phyloP scores from a whole-genome alignment of 2,113 vertebrate species.

The Rhea americana region DNA sequence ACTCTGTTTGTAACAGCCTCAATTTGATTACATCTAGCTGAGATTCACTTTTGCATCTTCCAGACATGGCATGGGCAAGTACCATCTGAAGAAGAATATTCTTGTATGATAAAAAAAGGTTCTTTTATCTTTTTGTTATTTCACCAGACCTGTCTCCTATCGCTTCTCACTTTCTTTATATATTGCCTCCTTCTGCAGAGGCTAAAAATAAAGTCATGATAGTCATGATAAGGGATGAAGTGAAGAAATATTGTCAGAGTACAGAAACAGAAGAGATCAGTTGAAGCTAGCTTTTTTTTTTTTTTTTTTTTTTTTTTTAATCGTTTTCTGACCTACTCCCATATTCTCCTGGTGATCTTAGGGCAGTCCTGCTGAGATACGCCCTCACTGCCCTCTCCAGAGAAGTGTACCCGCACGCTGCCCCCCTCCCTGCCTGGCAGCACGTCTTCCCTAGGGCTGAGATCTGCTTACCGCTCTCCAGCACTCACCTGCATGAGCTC shows the following conservation, averaged over 20 bases:
- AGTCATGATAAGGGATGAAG: background rate
- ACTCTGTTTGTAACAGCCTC: background rate
- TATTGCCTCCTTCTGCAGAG: background rate
- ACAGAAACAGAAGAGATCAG: background rate
- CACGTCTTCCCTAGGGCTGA: background rate
- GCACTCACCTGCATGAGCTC: constrained; percentile 90
- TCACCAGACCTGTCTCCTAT: background rate
- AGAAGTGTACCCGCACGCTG: background rate
- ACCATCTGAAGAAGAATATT: background rate
- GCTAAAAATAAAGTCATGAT: background rate
- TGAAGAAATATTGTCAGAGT: background rate
- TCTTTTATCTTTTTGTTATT: background rate
- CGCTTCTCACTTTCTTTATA: background rate
- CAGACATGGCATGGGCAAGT: background rate
- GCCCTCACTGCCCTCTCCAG: background rate
- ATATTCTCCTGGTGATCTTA: background rate
- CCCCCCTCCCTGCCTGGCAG: background rate
- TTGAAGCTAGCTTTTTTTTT: background rate
- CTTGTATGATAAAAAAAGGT: background rate
- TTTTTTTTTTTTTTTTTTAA: background rate
- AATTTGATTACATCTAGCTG: background rate
- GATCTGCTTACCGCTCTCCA: background rate
- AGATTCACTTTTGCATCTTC: background rate
- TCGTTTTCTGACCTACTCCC: background rate
- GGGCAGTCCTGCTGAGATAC: background rate